phyloP scores from a whole-genome alignment of 2,888 invertebrate genomes.

The Thecophora atra region DNA sequence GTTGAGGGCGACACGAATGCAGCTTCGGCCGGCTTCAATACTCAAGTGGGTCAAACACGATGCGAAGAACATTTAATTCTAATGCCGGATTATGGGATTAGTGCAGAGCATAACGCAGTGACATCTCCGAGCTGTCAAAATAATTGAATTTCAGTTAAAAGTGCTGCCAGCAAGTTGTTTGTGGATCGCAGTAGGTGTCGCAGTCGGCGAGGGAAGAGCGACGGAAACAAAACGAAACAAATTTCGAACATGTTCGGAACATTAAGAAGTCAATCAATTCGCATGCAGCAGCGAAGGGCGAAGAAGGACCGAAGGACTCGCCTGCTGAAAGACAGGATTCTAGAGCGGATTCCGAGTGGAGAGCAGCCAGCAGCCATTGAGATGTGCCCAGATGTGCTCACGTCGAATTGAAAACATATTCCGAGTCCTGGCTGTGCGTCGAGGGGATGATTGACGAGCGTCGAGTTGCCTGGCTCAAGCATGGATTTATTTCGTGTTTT shows the following conservation, averaged over 20 bases:
- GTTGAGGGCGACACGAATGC: not conserved
- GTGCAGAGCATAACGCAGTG: conserved; percentile 6
- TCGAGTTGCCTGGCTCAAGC: conserved; percentile 42
- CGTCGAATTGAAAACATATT: conserved; percentile 29
- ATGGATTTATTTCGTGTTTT: conserved; percentile 44
- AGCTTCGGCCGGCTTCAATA: not conserved
- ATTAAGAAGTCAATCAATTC: conserved; percentile 42
- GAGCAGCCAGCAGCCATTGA: conserved; percentile 3
- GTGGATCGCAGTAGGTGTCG: conserved; percentile 37
- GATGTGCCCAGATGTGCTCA: conserved; percentile 27
- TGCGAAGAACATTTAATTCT: not conserved
- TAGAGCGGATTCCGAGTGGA: conserved; percentile 17
- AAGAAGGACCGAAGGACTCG: not conserved
- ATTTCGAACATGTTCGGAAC: conserved; percentile 44
- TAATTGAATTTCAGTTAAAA: conserved; percentile 12
- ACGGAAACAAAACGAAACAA: conserved; percentile 27
- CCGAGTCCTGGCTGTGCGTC: conserved; percentile 33
- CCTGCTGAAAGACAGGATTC: conserved; percentile 1
- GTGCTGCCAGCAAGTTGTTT: not conserved
- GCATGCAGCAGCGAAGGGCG: conserved; percentile 7
- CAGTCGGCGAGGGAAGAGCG: conserved; percentile 9
- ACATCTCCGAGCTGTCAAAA: conserved; percentile 28
- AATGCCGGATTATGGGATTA: conserved; percentile 21
- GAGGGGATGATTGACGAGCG: conserved; percentile 45
- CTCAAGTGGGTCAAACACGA: no score